phyloP scores from a whole-genome alignment of 1,140 invertebrate genomes.

The Bombus huntii region DNA sequence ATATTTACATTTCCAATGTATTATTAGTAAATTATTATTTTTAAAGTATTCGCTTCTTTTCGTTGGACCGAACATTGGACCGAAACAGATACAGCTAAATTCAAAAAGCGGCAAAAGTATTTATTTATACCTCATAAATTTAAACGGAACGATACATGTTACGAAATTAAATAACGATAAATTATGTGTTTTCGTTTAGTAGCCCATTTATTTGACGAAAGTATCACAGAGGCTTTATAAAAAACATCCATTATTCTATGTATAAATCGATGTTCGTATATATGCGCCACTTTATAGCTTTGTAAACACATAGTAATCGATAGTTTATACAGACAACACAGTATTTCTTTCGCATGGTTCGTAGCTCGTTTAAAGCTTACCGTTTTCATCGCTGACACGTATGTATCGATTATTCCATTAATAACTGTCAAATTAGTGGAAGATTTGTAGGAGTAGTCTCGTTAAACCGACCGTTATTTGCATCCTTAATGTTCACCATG shows the following conservation, averaged over 20 bases:
- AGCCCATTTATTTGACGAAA: not conserved
- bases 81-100: no score
- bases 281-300: not conserved
- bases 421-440: not conserved
- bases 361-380: no score
- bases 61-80: no score
- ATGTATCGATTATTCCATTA: conserved; percentile 3
- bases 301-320: not conserved
- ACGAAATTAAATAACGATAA: no score
- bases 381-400: not conserved
- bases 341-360: no score
- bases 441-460: not conserved
- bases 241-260: not conserved
- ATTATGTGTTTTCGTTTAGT: no score
- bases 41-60: no score
- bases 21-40: no score
- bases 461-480: not conserved
- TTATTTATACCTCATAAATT: no score
- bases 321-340: not conserved
- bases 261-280: not conserved
- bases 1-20: no score
- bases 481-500: not conserved
- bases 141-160: no score
- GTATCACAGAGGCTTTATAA: not conserved
- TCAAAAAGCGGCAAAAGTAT: no score